phyloP scores from a whole-genome alignment of 2,888 invertebrate genomes.

The Xylocampa areola region DNA sequence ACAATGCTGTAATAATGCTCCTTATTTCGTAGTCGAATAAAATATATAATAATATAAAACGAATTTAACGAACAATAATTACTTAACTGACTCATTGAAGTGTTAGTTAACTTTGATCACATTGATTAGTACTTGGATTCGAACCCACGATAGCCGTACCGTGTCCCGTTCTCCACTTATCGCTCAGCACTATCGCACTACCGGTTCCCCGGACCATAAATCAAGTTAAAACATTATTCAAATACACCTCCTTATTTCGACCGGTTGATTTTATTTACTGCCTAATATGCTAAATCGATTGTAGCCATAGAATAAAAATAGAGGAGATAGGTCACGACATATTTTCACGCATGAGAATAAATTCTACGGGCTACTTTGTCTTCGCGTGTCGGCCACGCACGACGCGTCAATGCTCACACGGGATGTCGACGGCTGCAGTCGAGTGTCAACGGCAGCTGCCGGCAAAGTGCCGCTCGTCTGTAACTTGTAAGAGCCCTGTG shows the following conservation, averaged over 20 bases:
- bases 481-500: too few species aligned
- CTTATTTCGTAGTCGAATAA: too few species aligned
- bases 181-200: slow-evolving; percentile 26
- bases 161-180: slow-evolving; percentile 24
- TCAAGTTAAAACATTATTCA: slow-evolving; percentile 26
- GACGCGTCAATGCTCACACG: too few species aligned
- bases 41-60: too few species aligned
- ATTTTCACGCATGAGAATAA: background rate
- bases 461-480: too few species aligned
- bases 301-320: slow-evolving; percentile 10
- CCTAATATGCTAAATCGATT: slow-evolving; percentile 6
- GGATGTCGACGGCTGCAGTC: too few species aligned
- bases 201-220: slow-evolving; percentile 33
- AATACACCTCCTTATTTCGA: slow-evolving; percentile 34
- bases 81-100: too few species aligned
- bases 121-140: slow-evolving; percentile 25
- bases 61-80: too few species aligned
- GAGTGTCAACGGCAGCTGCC: too few species aligned
- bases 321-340: background rate
- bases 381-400: too few species aligned
- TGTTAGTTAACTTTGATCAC: background rate
- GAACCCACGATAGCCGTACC: slow-evolving; percentile 17
- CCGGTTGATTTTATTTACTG: slow-evolving; percentile 27
- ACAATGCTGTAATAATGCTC: too few species aligned
- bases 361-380: too few species aligned